phyloP scores from a whole-genome alignment of 1,140 invertebrate species.

The Stenopsyche tienmushanensis region DNA sequence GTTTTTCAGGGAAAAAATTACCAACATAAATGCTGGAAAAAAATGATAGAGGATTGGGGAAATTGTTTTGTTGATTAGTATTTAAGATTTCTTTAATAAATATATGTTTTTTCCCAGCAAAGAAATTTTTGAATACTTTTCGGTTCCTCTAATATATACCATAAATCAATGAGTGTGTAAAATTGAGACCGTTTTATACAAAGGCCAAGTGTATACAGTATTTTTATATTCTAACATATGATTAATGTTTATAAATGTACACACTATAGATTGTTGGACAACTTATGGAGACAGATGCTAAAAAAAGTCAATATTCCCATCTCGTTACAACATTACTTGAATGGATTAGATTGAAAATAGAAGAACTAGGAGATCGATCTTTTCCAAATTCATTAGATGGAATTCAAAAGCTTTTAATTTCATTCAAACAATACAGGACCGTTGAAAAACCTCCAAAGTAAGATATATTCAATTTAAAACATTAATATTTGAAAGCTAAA shows the following conservation, averaged over 20 bases:
- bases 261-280: slow-evolving; percentile 89
- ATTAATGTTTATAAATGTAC: too few species aligned
- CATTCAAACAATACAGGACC: slow-evolving; percentile 95
- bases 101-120: not conserved
- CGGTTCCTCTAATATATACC: slow-evolving; percentile 1
- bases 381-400: slow-evolving; percentile 97
- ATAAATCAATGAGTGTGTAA: too few species aligned
- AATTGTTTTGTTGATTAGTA: not conserved
- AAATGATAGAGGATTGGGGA: too few species aligned
- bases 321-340: slow-evolving; percentile 83
- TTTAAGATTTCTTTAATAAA: not conserved
- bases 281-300: slow-evolving; percentile 92
- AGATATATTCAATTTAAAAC: slow-evolving; percentile 48
- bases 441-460: slow-evolving; percentile 97
- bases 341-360: slow-evolving; percentile 91
- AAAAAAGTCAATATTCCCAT: slow-evolving; percentile 85
- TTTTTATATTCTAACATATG: too few species aligned
- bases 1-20: too few species aligned
- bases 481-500: too few species aligned
- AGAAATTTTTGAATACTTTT: slow-evolving; percentile 8
- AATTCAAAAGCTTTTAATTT: slow-evolving; percentile 85
- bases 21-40: too few species aligned
- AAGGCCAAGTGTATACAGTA: too few species aligned
- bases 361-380: slow-evolving; percentile 78
- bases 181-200: too few species aligned